phyloP scores from a whole-genome alignment of 2,113 vertebrate species.

The Tachycineta bicolor region DNA sequence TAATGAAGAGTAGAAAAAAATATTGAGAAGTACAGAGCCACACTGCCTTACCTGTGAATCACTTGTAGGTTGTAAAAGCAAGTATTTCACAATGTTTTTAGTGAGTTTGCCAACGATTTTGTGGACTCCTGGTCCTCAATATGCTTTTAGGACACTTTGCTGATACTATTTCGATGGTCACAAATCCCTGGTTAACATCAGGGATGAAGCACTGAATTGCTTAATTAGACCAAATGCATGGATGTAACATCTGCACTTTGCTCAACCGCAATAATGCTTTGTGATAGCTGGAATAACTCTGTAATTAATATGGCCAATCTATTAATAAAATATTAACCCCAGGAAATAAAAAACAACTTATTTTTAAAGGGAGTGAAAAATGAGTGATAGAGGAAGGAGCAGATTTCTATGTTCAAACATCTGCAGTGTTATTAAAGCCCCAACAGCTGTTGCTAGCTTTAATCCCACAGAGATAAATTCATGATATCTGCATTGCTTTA shows the following conservation, averaged over 20 bases:
- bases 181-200: not conserved
- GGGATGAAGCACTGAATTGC: not conserved
- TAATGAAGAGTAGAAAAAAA: not conserved
- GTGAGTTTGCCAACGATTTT: not conserved
- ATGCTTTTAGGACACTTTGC: not conserved
- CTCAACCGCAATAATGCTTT: not conserved
- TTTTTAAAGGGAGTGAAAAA: slow-evolving; percentile 7
- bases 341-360: not conserved
- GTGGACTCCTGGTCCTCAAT: not conserved
- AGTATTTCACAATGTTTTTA: not conserved
- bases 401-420: not conserved
- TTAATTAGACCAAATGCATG: not conserved
- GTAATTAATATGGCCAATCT: not conserved
- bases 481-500: not conserved
- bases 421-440: not conserved
- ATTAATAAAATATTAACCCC: slow-evolving; percentile 10
- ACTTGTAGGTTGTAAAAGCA: not conserved
- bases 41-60: not conserved
- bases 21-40: not conserved
- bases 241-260: not conserved
- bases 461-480: not conserved
- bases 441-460: not conserved
- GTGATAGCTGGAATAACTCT: not conserved
- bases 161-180: not conserved
- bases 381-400: not conserved